These are phyloP conservation scores for Parapsyche elsis DNA, from an alignment of 1,140 invertebrate species.

Conservation along the genomic window DNA sequence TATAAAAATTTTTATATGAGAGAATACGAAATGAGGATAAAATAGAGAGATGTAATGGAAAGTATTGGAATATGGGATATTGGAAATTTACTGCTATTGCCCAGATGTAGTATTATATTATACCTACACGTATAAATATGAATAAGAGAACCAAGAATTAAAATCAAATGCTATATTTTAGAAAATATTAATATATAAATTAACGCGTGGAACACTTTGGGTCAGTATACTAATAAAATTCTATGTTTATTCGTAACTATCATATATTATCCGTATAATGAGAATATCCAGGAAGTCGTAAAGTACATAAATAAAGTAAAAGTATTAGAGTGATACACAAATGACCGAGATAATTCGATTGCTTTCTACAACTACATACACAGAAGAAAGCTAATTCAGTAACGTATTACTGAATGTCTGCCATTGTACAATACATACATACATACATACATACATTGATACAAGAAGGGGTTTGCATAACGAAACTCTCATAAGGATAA, in stretches of 20 bases:
- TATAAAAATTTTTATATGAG: constrained; percentile 32
- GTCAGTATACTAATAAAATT: not conserved
- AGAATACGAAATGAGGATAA: constrained; percentile 33
- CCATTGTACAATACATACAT: not conserved
- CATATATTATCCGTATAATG: not conserved
- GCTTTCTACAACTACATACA: no score
- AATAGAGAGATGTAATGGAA: constrained; percentile 29
- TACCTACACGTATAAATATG: not conserved
- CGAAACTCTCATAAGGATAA: constrained; percentile 25
- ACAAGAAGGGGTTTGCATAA: constrained; percentile 7
- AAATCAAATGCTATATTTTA: not conserved
- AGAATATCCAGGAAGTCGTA: no score
- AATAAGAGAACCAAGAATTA: not conserved
- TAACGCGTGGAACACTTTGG: no score
- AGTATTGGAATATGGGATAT: constrained; percentile 38
- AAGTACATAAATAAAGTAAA: no score
- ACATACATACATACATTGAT: not conserved
- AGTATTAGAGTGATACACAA: no score
- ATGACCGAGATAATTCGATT: no score
- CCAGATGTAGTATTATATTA: not conserved
- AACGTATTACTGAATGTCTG: no score
- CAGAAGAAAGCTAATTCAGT: no score
- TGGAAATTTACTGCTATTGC: constrained; percentile 34
- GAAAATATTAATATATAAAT: not conserved
- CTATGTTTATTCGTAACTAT: not conserved